Evolutionary conservation across 2,797 vertebrate species (phyloP), one percentile per base, ranked within the genome.

Genomic region (Cygnus olor): DNA sequence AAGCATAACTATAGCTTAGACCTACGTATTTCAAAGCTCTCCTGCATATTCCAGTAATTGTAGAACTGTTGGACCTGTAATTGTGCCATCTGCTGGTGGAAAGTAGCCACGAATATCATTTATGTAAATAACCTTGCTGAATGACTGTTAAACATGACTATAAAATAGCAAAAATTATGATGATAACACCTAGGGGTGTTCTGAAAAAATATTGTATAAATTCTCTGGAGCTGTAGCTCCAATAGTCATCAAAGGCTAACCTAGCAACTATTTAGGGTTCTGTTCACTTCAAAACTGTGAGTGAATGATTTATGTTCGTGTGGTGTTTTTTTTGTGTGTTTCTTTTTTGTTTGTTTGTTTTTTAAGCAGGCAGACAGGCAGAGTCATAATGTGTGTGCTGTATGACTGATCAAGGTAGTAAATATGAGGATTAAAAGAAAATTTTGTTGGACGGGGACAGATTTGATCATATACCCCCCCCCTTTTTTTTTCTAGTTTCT

Each of bases 11-110:
- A 4, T 3, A 38, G 61, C 69, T 83, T 32, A 19, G 45, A 36
- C 6, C 44, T 57, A 1, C 1, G 73, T 4, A 27, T 56, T 34
- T 44, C 54, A 3, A 3, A 47, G 78, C 34, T 10, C 54, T 60
- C 21, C 47, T 18, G 70, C 25, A 32, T 1, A 0, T 40, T 44
- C 11, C 27, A 16, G 20, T 3, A 10, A 24, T 4, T 1, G 14
- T 21, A 6, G 64, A 28, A 32, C 66, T 9, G 28, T 2, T 30
- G 68, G 45, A 44, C 36, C 87, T 49, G 15, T 44, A 15, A 20
- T 54, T 8, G 1, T 58, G 95, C 95, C 95, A 94, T 86, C 95
- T 97, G 94, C 95, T 77, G 94, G 93, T 54, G 40, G 25, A 47
- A 68, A 54, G 63, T 21, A 49, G 70, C 63, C 66, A 16, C 8